phyloP scores from a whole-genome alignment of 2,113 vertebrate species.

The Larimichthys polyactis region DNA sequence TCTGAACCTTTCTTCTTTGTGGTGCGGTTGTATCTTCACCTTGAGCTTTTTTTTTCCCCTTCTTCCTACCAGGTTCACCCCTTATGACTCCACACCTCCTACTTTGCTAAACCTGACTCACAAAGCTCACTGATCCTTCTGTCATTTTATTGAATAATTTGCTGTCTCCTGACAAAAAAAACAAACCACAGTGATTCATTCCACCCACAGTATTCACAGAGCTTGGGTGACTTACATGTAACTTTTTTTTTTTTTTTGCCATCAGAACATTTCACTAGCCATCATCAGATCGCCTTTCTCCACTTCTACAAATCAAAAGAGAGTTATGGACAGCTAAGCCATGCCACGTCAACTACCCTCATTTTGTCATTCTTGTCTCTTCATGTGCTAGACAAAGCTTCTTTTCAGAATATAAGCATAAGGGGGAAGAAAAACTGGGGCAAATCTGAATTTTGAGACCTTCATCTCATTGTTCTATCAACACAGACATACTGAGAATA shows the following conservation, averaged over 20 bases:
- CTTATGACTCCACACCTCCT: conserved; percentile 55
- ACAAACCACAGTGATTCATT: conserved; percentile 69
- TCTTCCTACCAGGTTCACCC: conserved; percentile 47
- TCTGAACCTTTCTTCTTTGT: conserved; percentile 60
- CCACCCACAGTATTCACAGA: conserved; percentile 64
- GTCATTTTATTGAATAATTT: conserved; percentile 56
- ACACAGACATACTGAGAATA: conserved; percentile 73
- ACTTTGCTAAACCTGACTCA: conserved; percentile 46
- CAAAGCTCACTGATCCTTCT: conserved; percentile 26
- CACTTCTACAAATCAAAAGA: conserved; percentile 53
- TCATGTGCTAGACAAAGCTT: conserved; percentile 41
- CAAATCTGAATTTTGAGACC: conserved; percentile 44
- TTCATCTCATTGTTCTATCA: conserved; percentile 74
- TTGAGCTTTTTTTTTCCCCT: conserved; percentile 25
- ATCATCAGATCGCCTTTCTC: conserved; percentile 40
- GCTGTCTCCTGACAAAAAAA: conserved; percentile 41
- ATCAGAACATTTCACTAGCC: conserved; percentile 22
- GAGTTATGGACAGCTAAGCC: conserved; percentile 39
- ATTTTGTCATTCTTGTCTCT: conserved; percentile 49
- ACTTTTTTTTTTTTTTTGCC: not conserved
- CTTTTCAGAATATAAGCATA: conserved; percentile 54
- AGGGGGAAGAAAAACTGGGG: conserved; percentile 25
- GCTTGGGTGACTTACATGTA: conserved; percentile 33
- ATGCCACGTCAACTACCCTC: conserved; percentile 35
- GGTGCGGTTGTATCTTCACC: conserved; percentile 60